A percentile compares a stretch with the other conserved stretches of the same genome.
phyloP scores from a whole-genome alignment of 2,797 vertebrate genomes.

The Gila robusta region DNA sequence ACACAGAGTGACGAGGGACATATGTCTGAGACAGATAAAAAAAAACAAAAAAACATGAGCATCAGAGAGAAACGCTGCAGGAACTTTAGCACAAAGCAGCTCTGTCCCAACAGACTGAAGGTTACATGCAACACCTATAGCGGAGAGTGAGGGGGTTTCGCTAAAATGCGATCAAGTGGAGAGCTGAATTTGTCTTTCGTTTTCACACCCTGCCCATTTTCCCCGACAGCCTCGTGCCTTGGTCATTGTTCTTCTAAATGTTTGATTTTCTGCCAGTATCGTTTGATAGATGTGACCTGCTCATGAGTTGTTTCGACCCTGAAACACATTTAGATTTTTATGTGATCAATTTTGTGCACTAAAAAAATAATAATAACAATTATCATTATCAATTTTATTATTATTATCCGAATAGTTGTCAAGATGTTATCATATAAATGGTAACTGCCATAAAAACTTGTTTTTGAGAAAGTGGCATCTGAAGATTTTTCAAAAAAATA shows the following conservation, averaged over 20 bases:
- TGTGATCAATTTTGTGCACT: not conserved
- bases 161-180: constrained; percentile 61
- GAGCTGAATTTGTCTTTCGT: constrained; percentile 23
- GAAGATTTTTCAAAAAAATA: not conserved
- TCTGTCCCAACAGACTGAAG: constrained; percentile 60
- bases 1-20: constrained; percentile 65
- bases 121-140: constrained; percentile 33
- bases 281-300: not conserved
- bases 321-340: not conserved
- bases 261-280: not conserved
- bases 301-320: not conserved
- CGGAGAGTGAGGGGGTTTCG: not conserved
- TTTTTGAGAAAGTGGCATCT: not conserved
- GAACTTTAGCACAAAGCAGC: constrained; percentile 61
- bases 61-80: constrained; percentile 34
- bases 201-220: not conserved
- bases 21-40: constrained; percentile 78
- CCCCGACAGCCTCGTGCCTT: not conserved
- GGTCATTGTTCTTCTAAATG: constrained; percentile 25
- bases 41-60: constrained; percentile 59
- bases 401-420: not conserved
- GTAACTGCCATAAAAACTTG: not conserved
- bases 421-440: not conserved
- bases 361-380: no score
- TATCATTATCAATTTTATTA: not conserved